A percentile compares a stretch with the other conserved stretches of the same genome.
Evolutionary conservation across 2,113 vertebrate species (phyloP).

Genomic region (Notechis scutatus): DNA sequence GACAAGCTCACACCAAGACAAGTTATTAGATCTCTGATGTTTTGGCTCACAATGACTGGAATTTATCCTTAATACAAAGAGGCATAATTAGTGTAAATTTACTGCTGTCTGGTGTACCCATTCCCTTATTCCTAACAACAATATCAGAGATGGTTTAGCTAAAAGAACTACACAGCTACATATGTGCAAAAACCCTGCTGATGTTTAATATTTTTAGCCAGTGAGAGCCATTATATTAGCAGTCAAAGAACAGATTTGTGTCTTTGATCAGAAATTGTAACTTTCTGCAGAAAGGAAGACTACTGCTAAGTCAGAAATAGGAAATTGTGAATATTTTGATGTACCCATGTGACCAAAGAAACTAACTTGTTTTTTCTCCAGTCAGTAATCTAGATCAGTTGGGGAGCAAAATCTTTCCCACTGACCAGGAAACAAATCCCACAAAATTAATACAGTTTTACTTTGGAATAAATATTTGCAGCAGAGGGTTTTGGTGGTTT

Average conservation of each 20-base stretch:
- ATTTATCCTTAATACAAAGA: not conserved
- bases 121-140: not conserved
- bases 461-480: not conserved
- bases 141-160: not conserved
- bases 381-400: not conserved
- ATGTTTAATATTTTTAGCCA: too few species aligned
- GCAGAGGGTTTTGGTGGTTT: not conserved
- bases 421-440: not conserved
- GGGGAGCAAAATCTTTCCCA: not conserved
- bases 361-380: not conserved
- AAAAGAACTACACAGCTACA: not conserved
- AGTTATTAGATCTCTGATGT: constrained; percentile 50
- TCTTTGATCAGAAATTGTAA: not conserved
- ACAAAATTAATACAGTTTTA: not conserved
- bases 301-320: not conserved
- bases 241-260: not conserved
- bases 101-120: not conserved
- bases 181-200: not conserved
- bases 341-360: not conserved
- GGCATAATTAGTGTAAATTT: not conserved
- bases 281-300: not conserved
- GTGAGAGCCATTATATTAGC: not conserved
- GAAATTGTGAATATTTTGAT: not conserved
- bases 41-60: constrained; percentile 31
- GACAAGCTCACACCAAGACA: constrained; percentile 16